Conservation (phyloP, 2,888 invertebrate species). For the Thymelicus acteon region DNA sequence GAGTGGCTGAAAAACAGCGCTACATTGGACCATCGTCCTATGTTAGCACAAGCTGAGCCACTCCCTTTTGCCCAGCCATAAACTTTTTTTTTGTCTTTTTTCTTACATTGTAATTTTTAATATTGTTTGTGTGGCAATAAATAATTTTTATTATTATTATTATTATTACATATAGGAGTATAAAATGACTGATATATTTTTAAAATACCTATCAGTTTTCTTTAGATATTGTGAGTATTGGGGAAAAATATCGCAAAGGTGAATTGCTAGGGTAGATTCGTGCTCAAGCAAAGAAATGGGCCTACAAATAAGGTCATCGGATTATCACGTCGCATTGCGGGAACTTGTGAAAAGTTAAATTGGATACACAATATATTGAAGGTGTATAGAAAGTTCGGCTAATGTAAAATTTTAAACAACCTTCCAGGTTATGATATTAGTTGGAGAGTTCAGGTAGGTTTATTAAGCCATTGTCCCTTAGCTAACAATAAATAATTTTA, state of each 20-base stretch:
- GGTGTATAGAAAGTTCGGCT: constrained; percentile 37
- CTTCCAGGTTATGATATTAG: neutral
- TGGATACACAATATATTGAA: constrained; percentile 33
- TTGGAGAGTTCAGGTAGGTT: neutral
- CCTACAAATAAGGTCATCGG: constrained; percentile 52
- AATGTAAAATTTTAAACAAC: constrained; percentile 15
- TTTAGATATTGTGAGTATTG: neutral
- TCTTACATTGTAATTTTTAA: too few relatives aligned
- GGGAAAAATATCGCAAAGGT: constrained; percentile 3
- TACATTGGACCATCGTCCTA: too few relatives aligned
- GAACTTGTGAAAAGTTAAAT: constrained; percentile 51
- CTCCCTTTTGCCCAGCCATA: too few relatives aligned
- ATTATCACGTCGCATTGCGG: constrained; percentile 70
- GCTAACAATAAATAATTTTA: too few relatives aligned
- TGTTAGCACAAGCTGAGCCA: too few relatives aligned
- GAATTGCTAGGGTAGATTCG: constrained; percentile 19
- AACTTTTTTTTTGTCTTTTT: too few relatives aligned
- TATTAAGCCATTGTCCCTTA: too few relatives aligned
- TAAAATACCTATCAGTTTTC: neutral
- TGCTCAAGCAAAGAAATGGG: constrained; percentile 39
- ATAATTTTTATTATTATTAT: too few relatives aligned
- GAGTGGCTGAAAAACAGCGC: too few relatives aligned
- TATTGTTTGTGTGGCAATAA: too few relatives aligned
- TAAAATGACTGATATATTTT: neutral
- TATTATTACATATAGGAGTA: too few relatives aligned